phyloP scores from a whole-genome alignment of 2,888 invertebrate species.

The Yponomeuta malinellus region DNA sequence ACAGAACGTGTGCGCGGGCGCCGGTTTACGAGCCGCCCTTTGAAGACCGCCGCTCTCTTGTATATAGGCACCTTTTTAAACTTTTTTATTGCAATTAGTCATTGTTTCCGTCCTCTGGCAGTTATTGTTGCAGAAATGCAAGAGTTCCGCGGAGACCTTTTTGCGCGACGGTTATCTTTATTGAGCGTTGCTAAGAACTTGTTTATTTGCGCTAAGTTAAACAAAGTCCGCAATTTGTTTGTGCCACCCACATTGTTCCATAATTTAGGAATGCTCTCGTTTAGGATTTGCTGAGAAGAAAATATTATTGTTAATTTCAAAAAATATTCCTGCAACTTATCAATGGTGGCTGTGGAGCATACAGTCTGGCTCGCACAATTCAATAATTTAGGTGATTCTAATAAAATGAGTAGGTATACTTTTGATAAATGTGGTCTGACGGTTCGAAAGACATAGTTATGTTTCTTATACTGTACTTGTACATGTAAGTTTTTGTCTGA shows the following conservation, averaged over 20 bases:
- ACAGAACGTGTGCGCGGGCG: conserved; percentile 27
- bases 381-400: too few species aligned
- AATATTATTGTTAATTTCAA: too few species aligned
- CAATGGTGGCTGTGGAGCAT: too few species aligned
- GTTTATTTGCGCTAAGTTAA: not conserved
- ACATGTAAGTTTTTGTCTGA: too few species aligned
- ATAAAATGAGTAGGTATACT: too few species aligned
- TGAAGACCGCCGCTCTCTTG: conserved; percentile 34
- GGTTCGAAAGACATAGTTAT: too few species aligned
- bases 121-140: conserved; percentile 35
- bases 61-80: conserved; percentile 19
- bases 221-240: not conserved
- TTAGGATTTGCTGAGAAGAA: not conserved
- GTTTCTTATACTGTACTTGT: too few species aligned
- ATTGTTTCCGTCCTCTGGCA: conserved; percentile 33
- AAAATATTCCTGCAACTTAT: too few species aligned
- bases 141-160: not conserved
- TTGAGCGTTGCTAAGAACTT: not conserved
- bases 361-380: too few species aligned
- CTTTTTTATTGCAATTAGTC: conserved; percentile 26
- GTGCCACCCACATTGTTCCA: not conserved
- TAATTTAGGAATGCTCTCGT: too few species aligned
- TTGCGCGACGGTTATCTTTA: not conserved
- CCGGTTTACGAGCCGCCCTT: conserved; percentile 30
- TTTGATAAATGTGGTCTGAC: too few species aligned